Base-by-base conservation (phyloP, 2,113 vertebrate genomes). In the Triplophysa tibetana region DNA sequence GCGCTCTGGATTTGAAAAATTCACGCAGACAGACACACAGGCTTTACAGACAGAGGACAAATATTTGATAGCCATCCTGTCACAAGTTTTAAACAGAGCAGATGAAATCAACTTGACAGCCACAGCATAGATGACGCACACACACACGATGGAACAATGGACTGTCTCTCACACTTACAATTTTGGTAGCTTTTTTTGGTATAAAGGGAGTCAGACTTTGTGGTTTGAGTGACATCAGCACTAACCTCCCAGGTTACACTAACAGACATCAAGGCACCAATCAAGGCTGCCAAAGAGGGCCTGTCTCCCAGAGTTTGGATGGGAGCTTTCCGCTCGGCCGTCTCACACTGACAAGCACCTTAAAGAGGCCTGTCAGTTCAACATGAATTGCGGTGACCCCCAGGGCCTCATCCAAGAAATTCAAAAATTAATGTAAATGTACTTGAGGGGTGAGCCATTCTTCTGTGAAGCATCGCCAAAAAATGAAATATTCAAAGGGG, bases 281-380 rank as follows among this genome's bases (percentile, higher is more conserved):
- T 88, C 84, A 80, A 68, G 68, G 81, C 88, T 79, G 81, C 68
- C 85, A 78, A 60, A 79, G 64, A 85, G 50, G 79, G 80, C 79
- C 70, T 73, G 70, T 63, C 88, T 87, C 78, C 80, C 79, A 23
- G 77, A 64, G 72, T 82, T 50, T 70, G 79, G 85, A 88, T 72
- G 82, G 84, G 80, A 87, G 86, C 86, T 90, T 89, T 89, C 87
- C 87, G 82, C 87, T 88, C 84, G 84, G 84, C 87, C 84, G 69
- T 88, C 83, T 80, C 85, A 89, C 83, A 89, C 86, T 89, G 92
- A 91, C 90, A 88, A 85, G 84, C 84, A 88, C 85, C 88, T 89
- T 86, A 89, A 86, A 89, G 87, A 88, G 84, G 81, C 86, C 91
- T 85, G 88, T 90, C 92, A 92, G 83, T 90, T 85, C 72, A 81